phyloP scores from a whole-genome alignment of 2,797 vertebrate species.

The Nyctibius grandis region DNA sequence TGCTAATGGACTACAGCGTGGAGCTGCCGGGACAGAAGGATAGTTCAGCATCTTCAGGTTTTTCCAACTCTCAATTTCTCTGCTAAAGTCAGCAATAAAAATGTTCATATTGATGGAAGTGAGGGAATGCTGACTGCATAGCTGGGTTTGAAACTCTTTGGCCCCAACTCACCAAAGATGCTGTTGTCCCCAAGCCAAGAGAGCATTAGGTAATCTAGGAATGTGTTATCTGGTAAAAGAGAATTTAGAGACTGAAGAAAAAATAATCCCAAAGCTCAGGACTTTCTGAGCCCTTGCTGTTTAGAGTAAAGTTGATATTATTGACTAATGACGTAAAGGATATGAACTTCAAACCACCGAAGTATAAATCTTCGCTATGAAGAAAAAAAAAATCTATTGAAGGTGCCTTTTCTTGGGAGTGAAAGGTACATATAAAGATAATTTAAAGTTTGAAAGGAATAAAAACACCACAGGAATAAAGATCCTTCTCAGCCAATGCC shows the following conservation, averaged over 20 bases:
- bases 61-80: background rate
- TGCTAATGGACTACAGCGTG: background rate
- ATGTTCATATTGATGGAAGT: background rate
- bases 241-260: background rate
- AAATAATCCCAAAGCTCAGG: background rate
- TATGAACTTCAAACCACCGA: constrained; percentile 25
- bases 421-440: constrained; percentile 45
- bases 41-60: background rate
- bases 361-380: constrained; percentile 45
- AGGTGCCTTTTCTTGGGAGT: background rate
- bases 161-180: background rate
- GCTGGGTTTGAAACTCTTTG: background rate
- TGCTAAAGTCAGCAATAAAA: background rate
- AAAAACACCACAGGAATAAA: constrained; percentile 25
- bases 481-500: constrained; percentile 35
- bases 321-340: constrained; percentile 6
- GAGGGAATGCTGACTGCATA: background rate
- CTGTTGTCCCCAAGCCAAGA: background rate
- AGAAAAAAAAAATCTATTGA: constrained; percentile 42
- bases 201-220: background rate
- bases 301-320: constrained; percentile 15
- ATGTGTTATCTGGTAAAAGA: background rate
- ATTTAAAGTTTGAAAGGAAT: constrained; percentile 55
- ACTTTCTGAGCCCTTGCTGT: background rate
- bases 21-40: background rate